Conservation (phyloP, 2,797 vertebrate species). For the Acridotheres tristis region DNA sequence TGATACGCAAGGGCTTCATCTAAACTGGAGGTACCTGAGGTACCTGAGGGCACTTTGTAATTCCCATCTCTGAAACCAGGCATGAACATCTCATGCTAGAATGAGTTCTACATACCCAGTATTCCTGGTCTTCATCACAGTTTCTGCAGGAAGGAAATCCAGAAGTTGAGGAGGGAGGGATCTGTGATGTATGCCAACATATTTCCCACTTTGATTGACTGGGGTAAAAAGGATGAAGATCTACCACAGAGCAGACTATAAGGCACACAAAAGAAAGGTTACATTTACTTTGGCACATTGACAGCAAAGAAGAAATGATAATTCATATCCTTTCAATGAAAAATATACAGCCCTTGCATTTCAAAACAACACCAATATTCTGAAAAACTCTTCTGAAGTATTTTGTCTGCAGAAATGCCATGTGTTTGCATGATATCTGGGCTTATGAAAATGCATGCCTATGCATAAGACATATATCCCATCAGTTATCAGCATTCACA, state of each 20-base stretch:
- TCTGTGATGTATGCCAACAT: not conserved
- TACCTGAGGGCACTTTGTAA: not conserved
- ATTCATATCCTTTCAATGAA: not conserved
- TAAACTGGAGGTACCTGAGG: not conserved
- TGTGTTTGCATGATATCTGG: not conserved
- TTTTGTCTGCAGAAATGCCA: not conserved
- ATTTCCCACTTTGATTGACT: not conserved
- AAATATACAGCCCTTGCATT: not conserved
- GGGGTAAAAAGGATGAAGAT: not conserved
- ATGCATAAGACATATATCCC: not conserved
- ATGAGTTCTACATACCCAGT: not conserved
- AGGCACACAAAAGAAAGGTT: rapidly evolving
- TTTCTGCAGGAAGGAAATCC: not conserved
- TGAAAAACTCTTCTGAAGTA: not conserved
- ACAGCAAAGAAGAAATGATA: not conserved
- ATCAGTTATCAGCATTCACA: not conserved
- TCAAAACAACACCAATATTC: not conserved
- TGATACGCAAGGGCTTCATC: not conserved
- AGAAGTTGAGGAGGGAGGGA: not conserved
- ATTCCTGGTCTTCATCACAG: not conserved
- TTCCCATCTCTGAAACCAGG: not conserved
- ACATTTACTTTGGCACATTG: not conserved
- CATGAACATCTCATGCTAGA: not conserved
- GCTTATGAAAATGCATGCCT: not conserved
- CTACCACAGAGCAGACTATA: not conserved